These are phyloP conservation scores for Lycophotia porphyrea DNA, from an alignment of 2,888 invertebrate genomes.

Conservation along the genomic window DNA sequence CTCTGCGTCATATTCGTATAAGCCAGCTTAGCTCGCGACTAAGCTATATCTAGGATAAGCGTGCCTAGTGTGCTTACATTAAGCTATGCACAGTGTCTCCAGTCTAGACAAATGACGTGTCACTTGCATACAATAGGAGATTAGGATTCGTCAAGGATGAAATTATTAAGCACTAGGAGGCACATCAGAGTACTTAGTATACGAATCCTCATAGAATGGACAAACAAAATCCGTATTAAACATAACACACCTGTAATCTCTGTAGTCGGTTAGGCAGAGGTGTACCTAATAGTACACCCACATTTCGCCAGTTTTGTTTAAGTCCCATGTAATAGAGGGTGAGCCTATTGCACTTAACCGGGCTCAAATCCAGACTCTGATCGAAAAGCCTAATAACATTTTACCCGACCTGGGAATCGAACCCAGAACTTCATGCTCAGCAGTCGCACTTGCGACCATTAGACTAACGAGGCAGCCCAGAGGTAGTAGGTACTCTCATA, in stretches of 20 bases:
- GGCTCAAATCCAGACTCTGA: neutral
- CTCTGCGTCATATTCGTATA: constrained; percentile 10
- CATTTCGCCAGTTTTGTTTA: neutral
- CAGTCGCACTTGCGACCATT: too few species aligned
- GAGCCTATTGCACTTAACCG: neutral
- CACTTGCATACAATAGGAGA: constrained; percentile 30
- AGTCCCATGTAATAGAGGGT: neutral
- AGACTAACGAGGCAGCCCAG: too few species aligned
- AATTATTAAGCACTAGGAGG: neutral
- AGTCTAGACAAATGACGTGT: constrained; percentile 37
- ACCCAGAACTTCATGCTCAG: too few species aligned
- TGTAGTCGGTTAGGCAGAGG: neutral
- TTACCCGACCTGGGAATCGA: neutral
- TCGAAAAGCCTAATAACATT: neutral
- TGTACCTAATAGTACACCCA: neutral
- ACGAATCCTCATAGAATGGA: neutral
- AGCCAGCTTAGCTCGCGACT: constrained; percentile 19
- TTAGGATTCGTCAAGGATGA: constrained; percentile 25
- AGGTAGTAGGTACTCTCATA: too few species aligned
- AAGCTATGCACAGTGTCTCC: constrained; percentile 11
- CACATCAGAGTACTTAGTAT: neutral
- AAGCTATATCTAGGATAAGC: constrained; percentile 29
- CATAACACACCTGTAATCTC: neutral
- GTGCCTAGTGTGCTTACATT: constrained; percentile 1
- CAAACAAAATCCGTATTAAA: neutral